These are phyloP conservation scores for Ptilodon capucinus DNA, from an alignment of 2,888 invertebrate species.

Conservation along the genomic window DNA sequence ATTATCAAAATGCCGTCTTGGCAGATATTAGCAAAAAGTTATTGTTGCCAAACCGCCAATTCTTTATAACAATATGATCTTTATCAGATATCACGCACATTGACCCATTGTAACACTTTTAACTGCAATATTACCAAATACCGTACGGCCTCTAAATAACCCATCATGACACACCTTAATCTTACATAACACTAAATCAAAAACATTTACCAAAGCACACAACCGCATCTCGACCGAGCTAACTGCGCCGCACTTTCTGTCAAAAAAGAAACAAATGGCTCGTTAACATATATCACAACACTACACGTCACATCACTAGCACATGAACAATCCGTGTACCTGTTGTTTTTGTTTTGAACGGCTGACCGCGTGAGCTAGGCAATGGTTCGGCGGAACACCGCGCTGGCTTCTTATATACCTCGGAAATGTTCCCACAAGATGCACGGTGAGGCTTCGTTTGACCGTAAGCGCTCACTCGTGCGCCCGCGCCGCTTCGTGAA, in stretches of 20 bases:
- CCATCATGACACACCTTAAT: not conserved
- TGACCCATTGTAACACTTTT: not conserved
- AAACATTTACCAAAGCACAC: conserved; percentile 62
- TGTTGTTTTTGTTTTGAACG: conserved; percentile 43
- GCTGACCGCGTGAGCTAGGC: conserved; percentile 59
- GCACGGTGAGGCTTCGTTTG: conserved; percentile 59
- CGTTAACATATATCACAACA: conserved; percentile 39
- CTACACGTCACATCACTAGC: conserved; percentile 34
- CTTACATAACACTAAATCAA: conserved; percentile 23
- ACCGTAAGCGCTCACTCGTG: conserved; percentile 59
- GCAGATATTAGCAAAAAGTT: not conserved
- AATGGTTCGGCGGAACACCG: conserved; percentile 71
- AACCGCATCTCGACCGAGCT: conserved; percentile 67
- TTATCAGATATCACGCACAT: not conserved
- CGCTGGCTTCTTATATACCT: conserved; percentile 79
- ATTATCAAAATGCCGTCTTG: not conserved
- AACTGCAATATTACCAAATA: not conserved
- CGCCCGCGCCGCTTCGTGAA: conserved; percentile 33
- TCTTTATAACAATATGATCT: not conserved
- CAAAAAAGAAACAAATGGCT: conserved; percentile 69
- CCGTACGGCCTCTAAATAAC: not conserved
- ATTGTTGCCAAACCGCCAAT: not conserved
- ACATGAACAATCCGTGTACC: conserved; percentile 33
- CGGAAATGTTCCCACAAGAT: conserved; percentile 76
- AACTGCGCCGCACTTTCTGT: conserved; percentile 62